phyloP scores from a whole-genome alignment of 2,113 vertebrate species.

The Pedionomus torquatus region DNA sequence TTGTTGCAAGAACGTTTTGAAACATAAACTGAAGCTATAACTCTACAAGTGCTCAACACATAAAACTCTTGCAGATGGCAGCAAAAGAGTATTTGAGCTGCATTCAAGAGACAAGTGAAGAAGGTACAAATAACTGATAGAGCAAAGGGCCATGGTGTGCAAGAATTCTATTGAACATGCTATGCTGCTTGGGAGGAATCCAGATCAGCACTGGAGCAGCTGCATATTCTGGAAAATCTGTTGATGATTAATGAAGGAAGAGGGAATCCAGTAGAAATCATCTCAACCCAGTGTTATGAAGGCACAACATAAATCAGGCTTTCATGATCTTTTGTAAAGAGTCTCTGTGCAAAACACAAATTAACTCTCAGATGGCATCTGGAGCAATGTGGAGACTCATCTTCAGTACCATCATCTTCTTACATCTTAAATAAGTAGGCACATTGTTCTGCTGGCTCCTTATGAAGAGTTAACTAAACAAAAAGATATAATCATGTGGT shows the following conservation, averaged over 20 bases:
- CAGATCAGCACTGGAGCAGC: constrained; percentile 36
- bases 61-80: background rate
- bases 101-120: constrained; percentile 17
- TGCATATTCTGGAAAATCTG: constrained; percentile 45
- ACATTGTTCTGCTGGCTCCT: background rate
- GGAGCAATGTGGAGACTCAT: background rate
- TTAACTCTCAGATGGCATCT: background rate
- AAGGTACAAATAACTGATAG: background rate
- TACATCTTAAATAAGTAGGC: background rate
- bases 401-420: background rate
- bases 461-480: background rate
- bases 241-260: constrained; percentile 31
- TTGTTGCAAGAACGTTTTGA: background rate
- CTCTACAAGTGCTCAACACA: background rate
- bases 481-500: background rate
- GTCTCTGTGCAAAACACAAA: background rate
- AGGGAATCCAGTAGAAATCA: background rate
- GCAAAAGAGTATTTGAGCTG: background rate
- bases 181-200: constrained; percentile 1
- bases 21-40: background rate
- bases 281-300: background rate
- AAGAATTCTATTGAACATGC: background rate
- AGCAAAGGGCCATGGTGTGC: background rate
- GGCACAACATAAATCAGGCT: constrained; percentile 2
- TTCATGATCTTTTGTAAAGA: constrained; percentile 15